Evolutionary conservation across 2,113 vertebrate genomes (phyloP), one percentile per base, ranked within the genome.

Genomic region (Solea solea): DNA sequence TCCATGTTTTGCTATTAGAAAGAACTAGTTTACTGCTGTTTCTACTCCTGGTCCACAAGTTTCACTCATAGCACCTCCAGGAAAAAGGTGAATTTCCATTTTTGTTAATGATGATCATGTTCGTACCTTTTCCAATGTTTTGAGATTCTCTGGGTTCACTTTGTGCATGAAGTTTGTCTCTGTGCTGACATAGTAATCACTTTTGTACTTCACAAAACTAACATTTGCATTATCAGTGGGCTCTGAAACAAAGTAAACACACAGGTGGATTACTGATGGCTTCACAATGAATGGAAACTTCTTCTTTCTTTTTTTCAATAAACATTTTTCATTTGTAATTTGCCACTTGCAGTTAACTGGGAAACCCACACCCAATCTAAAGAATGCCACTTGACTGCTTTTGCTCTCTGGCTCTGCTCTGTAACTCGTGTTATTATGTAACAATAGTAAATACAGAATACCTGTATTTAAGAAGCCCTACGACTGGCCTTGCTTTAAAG

Each of bases 101-200:
- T 1, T 34, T 34, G 5, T 34, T 6, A 34, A 9, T 48, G 28
- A 12, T 7, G 1, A 11, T 5, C 8, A 28, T 45, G n/a, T 15
- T 77, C 88, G 9, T 92, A 96, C 98, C 96, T 97, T 96, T 73
- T 95, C 93, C 81, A 92, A 82, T 0, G 94, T 94, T 78, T 96
- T 93, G 10, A 98, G 91, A 0, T 90, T 97, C 67, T 95, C 93
- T 0, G 93, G 92, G 70, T 98, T 94, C 78, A 99, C 93, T 87
- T 80, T 96, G 89, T 96, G 93, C 82, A 99, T 96, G 78, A 94
- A 93, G 69, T 92, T 92, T 2, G 93, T 96, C 92, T 99, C 97
- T 0, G 86, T 95, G 90, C 94, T 97, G 86, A 96, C 89, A 7
- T 95, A 98, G 60, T 95, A 98, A 86, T 99, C 97, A 1, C 95